Percentiles rank a stretch among this genome's conserved stretches.
phyloP scores from a whole-genome alignment of 2,888 invertebrate genomes.

The Proisotoma minuta region DNA sequence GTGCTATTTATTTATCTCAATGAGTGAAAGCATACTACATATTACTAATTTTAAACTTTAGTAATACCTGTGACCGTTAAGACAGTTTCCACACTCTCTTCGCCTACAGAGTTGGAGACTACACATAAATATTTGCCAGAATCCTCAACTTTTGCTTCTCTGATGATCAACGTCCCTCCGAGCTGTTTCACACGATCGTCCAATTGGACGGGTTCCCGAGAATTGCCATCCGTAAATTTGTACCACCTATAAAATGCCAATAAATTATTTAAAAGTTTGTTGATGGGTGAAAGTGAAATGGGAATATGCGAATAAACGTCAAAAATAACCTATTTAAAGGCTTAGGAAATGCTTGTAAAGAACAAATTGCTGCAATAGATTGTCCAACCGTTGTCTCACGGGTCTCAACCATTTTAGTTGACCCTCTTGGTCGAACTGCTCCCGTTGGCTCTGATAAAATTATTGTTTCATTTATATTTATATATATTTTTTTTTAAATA shows the following conservation, averaged over 20 bases:
- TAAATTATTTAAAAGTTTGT: neutral
- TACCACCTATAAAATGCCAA: constrained; percentile 75
- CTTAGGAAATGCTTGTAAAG: constrained; percentile 69
- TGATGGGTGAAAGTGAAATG: too few species aligned
- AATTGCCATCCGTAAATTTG: constrained; percentile 83
- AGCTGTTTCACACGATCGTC: constrained; percentile 87
- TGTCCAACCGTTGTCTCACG: constrained; percentile 42
- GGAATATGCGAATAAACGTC: constrained; percentile 9
- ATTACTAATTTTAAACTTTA: neutral
- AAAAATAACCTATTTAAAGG: constrained; percentile 65
- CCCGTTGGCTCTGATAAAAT: constrained; percentile 48
- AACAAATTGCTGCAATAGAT: constrained; percentile 56
- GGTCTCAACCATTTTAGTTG: constrained; percentile 48
- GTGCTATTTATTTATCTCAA: constrained; percentile 57
- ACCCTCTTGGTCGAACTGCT: constrained; percentile 47
- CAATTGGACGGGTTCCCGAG: constrained; percentile 80
- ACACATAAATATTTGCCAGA: constrained; percentile 91
- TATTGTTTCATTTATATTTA: too few species aligned
- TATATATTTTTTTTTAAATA: too few species aligned
- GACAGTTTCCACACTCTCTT: constrained; percentile 86
- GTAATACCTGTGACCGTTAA: constrained; percentile 70
- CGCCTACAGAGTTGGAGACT: constrained; percentile 87
- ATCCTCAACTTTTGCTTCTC: constrained; percentile 84
- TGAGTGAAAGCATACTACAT: neutral
- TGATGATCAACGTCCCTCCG: constrained; percentile 87